Percentiles rank a stretch among this genome's conserved stretches.
Evolutionary conservation across 2,113 vertebrate genomes (phyloP).

Genomic region (Noctilio leporinus): DNA sequence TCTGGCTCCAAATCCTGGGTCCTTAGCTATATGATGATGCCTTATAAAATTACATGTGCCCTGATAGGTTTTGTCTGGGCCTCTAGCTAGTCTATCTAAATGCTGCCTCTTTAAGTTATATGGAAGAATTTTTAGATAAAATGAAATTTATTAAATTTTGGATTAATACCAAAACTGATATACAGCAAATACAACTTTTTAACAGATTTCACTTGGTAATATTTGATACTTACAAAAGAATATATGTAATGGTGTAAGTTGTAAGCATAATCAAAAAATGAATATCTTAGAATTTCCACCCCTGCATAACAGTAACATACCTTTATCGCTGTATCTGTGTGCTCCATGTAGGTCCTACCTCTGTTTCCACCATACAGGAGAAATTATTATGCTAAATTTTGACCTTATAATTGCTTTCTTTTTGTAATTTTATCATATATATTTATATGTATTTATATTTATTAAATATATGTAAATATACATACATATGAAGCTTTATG

Average conservation of each 20-base stretch:
- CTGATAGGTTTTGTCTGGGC: not conserved
- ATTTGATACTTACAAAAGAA: not conserved
- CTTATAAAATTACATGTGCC: not conserved
- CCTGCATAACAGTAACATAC: not conserved
- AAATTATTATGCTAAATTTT: not conserved
- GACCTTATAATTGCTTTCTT: not conserved
- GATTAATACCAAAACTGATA: not conserved
- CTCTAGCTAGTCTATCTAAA: not conserved
- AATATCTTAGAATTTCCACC: not conserved
- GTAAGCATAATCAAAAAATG: not conserved
- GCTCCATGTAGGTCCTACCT: not conserved
- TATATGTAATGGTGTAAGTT: not conserved
- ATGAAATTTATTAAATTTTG: not conserved
- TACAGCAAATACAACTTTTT: not conserved
- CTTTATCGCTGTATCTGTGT: not conserved
- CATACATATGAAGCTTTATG: not conserved
- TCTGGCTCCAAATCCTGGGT: not conserved
- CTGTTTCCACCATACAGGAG: not conserved
- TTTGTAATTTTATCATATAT: not conserved
- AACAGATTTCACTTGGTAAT: not conserved
- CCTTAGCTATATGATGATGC: rapidly evolving
- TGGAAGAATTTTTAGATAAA: not conserved
- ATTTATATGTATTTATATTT: not conserved
- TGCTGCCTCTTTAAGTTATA: not conserved
- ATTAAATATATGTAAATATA: not conserved